These are phyloP conservation scores for Otolemur garnettii DNA, from an alignment of 2,113 vertebrate species.

Conservation along the genomic window DNA sequence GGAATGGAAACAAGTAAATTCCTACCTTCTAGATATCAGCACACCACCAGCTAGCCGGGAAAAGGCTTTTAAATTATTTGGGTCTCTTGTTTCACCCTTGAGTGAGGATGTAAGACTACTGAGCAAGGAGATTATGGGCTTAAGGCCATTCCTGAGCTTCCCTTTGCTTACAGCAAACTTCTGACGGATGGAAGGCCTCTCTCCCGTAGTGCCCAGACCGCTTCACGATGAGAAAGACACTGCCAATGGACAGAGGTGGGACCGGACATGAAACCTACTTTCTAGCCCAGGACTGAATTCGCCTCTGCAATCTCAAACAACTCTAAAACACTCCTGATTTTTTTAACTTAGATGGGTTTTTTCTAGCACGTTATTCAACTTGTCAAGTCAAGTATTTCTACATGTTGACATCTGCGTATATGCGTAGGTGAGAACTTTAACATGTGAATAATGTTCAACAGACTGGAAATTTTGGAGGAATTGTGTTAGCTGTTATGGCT, in stretches of 20 bases:
- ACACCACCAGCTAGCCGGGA: neutral
- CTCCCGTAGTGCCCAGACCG: no score
- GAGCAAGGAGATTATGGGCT: neutral
- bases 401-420: neutral
- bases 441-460: neutral
- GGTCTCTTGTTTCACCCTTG: neutral
- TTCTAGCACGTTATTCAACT: neutral
- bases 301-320: neutral
- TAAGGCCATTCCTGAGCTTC: neutral
- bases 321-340: neutral
- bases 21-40: neutral
- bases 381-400: constrained; percentile 64
- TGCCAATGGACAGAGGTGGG: neutral
- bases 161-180: neutral
- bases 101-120: neutral
- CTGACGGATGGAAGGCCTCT: neutral
- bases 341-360: neutral
- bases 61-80: neutral
- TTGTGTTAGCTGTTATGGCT: neutral
- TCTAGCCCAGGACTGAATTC: neutral
- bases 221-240: neutral
- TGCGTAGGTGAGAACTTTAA: neutral
- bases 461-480: neutral
- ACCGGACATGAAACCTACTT: neutral
- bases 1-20: neutral